These are phyloP conservation scores for Diplodus puntazzo DNA, from an alignment of 2,797 vertebrate species.

Conservation along the genomic window DNA sequence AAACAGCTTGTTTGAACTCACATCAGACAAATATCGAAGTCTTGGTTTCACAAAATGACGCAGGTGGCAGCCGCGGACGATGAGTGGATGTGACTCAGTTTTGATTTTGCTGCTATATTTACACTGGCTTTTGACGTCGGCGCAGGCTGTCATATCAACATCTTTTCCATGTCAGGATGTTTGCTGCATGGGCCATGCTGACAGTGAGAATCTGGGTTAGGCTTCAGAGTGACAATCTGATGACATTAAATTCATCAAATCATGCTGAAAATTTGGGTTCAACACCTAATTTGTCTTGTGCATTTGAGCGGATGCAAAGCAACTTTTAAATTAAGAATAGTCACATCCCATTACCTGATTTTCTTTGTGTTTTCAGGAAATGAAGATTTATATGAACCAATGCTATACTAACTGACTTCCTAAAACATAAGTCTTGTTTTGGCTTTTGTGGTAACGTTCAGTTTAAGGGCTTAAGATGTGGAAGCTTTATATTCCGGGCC, in stretches of 20 bases:
- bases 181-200: constrained; percentile 35
- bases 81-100: constrained; percentile 47
- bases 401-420: neutral
- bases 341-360: neutral
- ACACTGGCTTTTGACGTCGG: constrained; percentile 35
- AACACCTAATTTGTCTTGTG: neutral
- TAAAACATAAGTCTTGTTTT: neutral
- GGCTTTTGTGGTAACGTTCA: constrained; percentile 1
- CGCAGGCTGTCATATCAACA: constrained; percentile 57
- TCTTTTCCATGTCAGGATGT: constrained; percentile 44
- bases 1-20: constrained; percentile 32
- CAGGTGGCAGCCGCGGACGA: constrained; percentile 41
- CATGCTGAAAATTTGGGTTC: neutral
- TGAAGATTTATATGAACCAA: neutral
- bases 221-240: constrained; percentile 31
- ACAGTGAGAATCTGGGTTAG: constrained; percentile 60
- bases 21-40: constrained; percentile 32
- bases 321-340: neutral
- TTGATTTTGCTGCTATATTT: constrained; percentile 71
- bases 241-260: constrained; percentile 46
- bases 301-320: neutral
- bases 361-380: constrained; percentile 6
- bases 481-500: neutral
- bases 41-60: constrained; percentile 32
- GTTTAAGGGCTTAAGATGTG: constrained; percentile 2